phyloP scores from a whole-genome alignment of 2,888 invertebrate genomes.

The Nephrotoma flavescens region DNA sequence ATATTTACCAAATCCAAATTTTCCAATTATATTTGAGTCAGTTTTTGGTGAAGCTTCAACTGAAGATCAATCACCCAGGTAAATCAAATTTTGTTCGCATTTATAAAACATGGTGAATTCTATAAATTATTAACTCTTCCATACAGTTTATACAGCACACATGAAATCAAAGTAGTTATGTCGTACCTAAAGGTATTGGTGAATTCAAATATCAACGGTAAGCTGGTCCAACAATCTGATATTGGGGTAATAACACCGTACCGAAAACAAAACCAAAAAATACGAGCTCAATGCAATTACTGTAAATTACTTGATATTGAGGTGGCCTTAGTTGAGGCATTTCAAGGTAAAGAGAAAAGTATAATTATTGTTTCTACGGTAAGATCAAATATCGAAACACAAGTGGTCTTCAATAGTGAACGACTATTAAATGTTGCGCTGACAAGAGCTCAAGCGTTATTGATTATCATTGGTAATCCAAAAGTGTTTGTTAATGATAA shows the following conservation, averaged over 20 bases:
- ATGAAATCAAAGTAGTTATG: conserved; percentile 41
- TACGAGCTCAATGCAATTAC: conserved; percentile 23
- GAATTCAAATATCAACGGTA: conserved; percentile 31
- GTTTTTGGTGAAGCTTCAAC: conserved; percentile 39
- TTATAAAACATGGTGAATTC: background rate
- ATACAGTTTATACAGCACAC: conserved; percentile 39
- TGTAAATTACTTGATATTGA: conserved; percentile 34
- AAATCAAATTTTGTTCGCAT: conserved; percentile 2
- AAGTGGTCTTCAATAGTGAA: conserved; percentile 23
- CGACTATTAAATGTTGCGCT: conserved; percentile 47
- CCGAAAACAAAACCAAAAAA: conserved; percentile 29
- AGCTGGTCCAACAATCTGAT: conserved; percentile 30
- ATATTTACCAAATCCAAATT: conserved; percentile 30
- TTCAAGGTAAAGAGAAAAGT: conserved; percentile 74
- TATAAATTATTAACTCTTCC: background rate
- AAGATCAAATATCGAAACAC: conserved; percentile 35
- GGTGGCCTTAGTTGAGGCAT: conserved; percentile 73
- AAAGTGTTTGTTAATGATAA: conserved; percentile 23
- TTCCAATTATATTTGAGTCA: conserved; percentile 44
- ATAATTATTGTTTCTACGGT: conserved; percentile 73
- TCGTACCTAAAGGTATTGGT: conserved; percentile 41
- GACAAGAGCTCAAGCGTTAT: conserved; percentile 42
- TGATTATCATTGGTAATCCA: conserved; percentile 40
- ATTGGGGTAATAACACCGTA: conserved; percentile 48
- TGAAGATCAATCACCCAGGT: conserved; percentile 38